Base-by-base conservation (phyloP, 2,888 invertebrate species). In the Orgyia antiqua region DNA sequence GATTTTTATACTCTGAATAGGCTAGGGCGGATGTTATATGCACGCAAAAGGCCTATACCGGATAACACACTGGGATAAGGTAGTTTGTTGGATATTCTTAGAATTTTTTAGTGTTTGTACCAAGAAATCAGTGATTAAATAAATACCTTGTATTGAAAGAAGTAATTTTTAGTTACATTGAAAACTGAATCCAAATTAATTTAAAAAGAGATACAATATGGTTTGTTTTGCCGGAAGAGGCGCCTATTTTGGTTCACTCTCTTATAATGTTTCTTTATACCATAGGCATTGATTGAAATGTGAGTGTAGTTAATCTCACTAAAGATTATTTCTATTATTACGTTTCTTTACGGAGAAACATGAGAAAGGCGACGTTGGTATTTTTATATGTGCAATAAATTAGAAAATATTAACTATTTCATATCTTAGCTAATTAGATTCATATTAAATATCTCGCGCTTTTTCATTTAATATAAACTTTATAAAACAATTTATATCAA, bases 351-450 rank as follows among this genome's bases (percentile, higher is more conserved):
- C 49, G 42, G 42, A 15, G 15, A 15, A 15, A 15, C 6, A 4
- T 15, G 46, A 39, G 49, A 44, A 44, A 46, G 52, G 58, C 54
- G 59, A 53, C 57, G 74, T 74, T 63, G 68, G 68, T 77, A 76
- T 78, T 82, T 82, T 80, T 76, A 56, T 82, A 82, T 76, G 80
- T 82, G 83, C 83, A 83, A 82, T 83, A 83, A 74, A 65, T 69
- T 70, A 76, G 74, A 67, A 62, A 73, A 59, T 54, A 57, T 56
- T 48, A 69, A 65, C 68, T 67, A 68, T 64, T 73, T 79, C 80
- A 80, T 82, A 82, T 82, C 82, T 79, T 83, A 82, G 80, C 79
- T 78, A 73, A 73, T 71, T 82, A 80, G 80, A 75, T 68, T 71
- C 65, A 66, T 71, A 51, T n/a, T n/a, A 15, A 67, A 66, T 65